Base-by-base conservation (phyloP, 2,113 vertebrate species). In the Ceuthmochares aereus region DNA sequence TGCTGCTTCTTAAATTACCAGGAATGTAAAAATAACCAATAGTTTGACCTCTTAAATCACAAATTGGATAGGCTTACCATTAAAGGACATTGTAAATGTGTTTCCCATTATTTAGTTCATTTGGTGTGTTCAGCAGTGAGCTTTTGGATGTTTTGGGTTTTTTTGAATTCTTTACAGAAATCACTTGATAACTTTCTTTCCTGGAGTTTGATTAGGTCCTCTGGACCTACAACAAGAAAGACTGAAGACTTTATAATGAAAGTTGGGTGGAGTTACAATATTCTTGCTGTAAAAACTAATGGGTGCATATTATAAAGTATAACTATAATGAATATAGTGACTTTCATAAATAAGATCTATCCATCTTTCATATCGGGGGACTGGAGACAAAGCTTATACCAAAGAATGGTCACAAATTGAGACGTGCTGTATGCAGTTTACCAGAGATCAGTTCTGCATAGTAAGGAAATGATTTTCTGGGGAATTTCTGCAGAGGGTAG, bases 41-140 rank as follows among this genome's bases (percentile, higher is more conserved):
- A 90, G 94, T 87, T 98, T 98, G 98, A 98, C 98, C 97, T 98
- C 97, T 97, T 98, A 98, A 98, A 97, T 98, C 97, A 98, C 94
- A 98, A 97, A 98, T 98, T 98, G 98, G 97, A 98, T 95, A 97
- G 97, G 77, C 88, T 98, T 94, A 95, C 97, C 96, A 96, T 98
- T 98, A 97, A 98, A 97, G 93, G 96, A 97, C 89, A 64, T 93
- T 97, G 95, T 96, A 97, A 98, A 98, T 98, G 97, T 98, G 98
- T 98, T 98, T 98, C 93, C 93, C 96, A 98, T 98, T 98, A 98
- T 97, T 98, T 97, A 97, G 97, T 89, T 98, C 93, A 98, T 98
- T 98, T 98, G 96, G 83, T 92, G 75, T 96, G 91, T 98, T 97
- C 95, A 95, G 94, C 97, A 97, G 87, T 74, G 90, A 98, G 87